These are phyloP conservation scores for Taeniopygia guttata DNA, from an alignment of 2,797 vertebrate species.

Conservation along the genomic window DNA sequence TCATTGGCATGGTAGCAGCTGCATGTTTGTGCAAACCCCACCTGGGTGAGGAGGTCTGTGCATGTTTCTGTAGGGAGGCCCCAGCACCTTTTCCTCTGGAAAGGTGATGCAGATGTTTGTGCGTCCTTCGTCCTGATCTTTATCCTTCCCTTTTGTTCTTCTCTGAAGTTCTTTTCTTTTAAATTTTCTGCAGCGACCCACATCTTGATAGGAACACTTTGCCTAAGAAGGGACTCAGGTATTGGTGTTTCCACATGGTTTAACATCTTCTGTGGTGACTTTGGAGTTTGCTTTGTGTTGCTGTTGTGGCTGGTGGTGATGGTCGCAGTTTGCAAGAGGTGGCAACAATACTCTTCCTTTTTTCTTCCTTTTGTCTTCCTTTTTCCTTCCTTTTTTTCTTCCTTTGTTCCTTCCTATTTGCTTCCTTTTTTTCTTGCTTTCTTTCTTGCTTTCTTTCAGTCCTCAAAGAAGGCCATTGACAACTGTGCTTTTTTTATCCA, in stretches of 20 bases:
- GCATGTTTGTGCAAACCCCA: constrained; percentile 11
- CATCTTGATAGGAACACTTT: constrained; percentile 98
- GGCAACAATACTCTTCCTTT: constrained; percentile 16
- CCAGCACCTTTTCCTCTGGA: constrained; percentile 17
- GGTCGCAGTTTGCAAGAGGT: constrained; percentile 63
- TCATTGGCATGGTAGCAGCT: constrained; percentile 42
- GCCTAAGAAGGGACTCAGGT: constrained; percentile 98
- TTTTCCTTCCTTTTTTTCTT: neutral
- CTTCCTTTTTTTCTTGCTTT: neutral
- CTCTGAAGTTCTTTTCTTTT: constrained; percentile 83
- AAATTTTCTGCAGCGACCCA: constrained; percentile 86
- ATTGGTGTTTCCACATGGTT: constrained; percentile 76
- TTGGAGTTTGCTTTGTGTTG: constrained; percentile 71
- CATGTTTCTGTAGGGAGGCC: constrained; percentile 60
- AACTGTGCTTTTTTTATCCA: constrained; percentile 15
- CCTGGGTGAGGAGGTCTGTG: constrained; percentile 26
- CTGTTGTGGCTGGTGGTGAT: constrained; percentile 60
- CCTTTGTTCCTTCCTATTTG: too few species aligned
- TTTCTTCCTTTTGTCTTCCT: neutral
- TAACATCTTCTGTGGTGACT: constrained; percentile 70
- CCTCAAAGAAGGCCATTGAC: neutral
- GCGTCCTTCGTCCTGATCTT: constrained; percentile 5
- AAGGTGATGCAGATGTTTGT: constrained; percentile 43
- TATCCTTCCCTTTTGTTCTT: constrained; percentile 40
- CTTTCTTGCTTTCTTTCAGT: neutral